phyloP scores from a whole-genome alignment of 2,113 vertebrate species.

The Microcebus lehilahytsara region DNA sequence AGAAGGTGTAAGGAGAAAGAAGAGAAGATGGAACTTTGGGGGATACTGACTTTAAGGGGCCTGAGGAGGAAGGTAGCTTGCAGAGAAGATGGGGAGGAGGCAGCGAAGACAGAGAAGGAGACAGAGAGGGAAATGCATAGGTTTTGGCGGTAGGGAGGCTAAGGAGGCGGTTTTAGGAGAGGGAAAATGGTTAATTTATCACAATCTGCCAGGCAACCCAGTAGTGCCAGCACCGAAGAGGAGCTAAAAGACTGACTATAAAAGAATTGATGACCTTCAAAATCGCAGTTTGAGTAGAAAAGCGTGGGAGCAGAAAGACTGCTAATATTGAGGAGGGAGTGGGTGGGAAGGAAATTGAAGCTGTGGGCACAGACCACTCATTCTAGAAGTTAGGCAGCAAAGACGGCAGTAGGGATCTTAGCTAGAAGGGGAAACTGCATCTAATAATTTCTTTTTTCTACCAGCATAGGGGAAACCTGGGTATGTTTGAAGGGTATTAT shows the following conservation, averaged over 20 bases:
- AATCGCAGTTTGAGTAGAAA: conserved; percentile 5
- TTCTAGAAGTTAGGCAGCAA: conserved; percentile 26
- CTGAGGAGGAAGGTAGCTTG: not conserved
- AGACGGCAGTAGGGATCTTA: not conserved
- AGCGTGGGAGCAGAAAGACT: not conserved
- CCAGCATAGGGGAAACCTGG: not conserved
- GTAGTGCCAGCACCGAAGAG: not conserved
- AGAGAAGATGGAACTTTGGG: not conserved
- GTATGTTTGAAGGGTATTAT: not conserved
- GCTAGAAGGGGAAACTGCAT: not conserved
- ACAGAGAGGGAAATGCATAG: not conserved
- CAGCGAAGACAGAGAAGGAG: not conserved
- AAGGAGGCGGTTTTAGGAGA: not conserved
- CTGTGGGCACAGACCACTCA: not conserved
- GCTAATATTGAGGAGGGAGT: not conserved
- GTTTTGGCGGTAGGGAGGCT: not conserved
- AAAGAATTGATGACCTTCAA: not conserved
- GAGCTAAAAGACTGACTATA: not conserved
- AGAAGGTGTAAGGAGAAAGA: not conserved
- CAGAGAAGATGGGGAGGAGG: not conserved
- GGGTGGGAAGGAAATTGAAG: not conserved
- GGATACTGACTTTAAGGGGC: not conserved
- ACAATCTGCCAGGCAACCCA: not conserved
- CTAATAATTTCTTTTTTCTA: not conserved
- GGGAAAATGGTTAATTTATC: not conserved